Conservation (phyloP, 2,888 invertebrate genomes). For the Atethmia centrago region DNA sequence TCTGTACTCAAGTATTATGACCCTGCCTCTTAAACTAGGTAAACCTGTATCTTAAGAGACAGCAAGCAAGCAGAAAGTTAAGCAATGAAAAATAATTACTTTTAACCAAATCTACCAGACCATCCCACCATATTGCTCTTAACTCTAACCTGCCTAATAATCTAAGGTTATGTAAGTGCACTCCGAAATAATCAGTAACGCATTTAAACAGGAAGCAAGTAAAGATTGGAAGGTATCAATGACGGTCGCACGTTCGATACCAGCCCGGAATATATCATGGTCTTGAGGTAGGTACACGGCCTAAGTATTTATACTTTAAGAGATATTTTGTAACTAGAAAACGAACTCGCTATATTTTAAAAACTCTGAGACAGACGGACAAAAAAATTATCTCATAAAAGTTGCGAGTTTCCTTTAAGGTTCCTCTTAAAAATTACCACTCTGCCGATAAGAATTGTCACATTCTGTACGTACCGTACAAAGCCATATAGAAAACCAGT, state of each 20-base stretch:
- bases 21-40: no score
- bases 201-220: neutral
- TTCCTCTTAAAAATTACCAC: neutral
- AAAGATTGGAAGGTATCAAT: neutral
- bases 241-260: neutral
- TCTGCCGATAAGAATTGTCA: neutral
- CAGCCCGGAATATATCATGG: neutral
- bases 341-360: neutral
- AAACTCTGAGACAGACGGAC: neutral
- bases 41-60: no score
- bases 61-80: no score
- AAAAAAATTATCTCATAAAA: neutral
- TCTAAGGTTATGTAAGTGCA: slow-evolving; percentile 20
- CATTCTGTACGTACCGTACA: neutral
- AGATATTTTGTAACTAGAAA: neutral
- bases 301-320: neutral
- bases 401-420: neutral
- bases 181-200: slow-evolving; percentile 7
- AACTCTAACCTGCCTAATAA: slow-evolving; percentile 11
- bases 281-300: neutral
- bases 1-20: no score
- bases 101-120: slow-evolving; percentile 13
- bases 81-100: neutral
- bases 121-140: slow-evolving; percentile 11
- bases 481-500: neutral